Conservation (phyloP, 2,113 vertebrate species). For the Phodopus roborovskii region DNA sequence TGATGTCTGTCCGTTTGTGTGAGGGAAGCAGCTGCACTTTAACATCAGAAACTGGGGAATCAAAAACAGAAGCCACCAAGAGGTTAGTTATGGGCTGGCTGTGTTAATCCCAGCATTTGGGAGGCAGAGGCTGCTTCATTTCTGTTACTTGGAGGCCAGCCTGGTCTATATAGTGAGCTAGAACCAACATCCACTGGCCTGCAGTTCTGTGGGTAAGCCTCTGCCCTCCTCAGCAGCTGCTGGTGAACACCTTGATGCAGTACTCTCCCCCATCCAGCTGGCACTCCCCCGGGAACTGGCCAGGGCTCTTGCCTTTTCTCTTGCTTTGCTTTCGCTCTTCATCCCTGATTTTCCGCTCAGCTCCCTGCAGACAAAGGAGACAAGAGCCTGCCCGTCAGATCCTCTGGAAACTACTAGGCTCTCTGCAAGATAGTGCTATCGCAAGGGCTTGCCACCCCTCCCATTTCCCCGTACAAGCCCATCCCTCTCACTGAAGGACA, state of each 20-base stretch:
- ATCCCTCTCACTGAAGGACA: background rate
- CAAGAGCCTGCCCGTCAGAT: background rate
- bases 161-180: background rate
- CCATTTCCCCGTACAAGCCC: background rate
- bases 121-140: background rate
- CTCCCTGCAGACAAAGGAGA: conserved; percentile 87
- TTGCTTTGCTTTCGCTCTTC: conserved; percentile 99
- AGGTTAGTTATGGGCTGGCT: background rate
- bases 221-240: background rate
- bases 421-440: background rate
- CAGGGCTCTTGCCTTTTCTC: conserved; percentile 95
- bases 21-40: conserved; percentile 93
- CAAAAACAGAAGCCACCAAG: background rate
- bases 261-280: too few species aligned
- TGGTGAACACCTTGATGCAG: background rate
- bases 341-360: conserved; percentile 98
- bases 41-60: conserved; percentile 89
- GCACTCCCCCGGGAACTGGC: conserved; percentile 82
- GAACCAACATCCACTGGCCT: background rate
- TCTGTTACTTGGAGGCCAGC: background rate
- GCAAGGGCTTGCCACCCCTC: fast-evolving
- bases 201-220: background rate
- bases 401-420: background rate
- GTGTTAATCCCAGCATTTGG: background rate
- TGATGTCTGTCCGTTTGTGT: conserved; percentile 94